Evolutionary conservation across 2,888 invertebrate species (phyloP).

Genomic region (Thera obeliscata): DNA sequence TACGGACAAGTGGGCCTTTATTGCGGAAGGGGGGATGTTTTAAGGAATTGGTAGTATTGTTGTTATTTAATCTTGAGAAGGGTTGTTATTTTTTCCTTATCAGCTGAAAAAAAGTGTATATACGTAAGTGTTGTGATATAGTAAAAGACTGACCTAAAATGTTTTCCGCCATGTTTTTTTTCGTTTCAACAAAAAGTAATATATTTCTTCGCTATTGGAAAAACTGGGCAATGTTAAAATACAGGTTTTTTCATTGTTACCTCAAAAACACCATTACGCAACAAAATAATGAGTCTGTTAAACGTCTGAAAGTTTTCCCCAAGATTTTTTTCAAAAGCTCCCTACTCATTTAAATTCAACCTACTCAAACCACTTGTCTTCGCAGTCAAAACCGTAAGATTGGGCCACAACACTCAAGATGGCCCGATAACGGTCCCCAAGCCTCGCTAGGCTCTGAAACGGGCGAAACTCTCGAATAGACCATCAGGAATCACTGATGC

Average conservation of each 20-base stretch:
- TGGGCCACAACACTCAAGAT: conserved; percentile 38
- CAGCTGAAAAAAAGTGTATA: background rate
- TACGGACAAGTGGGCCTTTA: conserved; percentile 36
- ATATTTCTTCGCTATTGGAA: background rate
- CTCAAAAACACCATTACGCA: background rate
- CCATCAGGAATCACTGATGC: conserved; percentile 80
- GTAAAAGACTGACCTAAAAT: background rate
- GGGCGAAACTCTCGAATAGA: conserved; percentile 77
- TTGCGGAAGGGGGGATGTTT: conserved; percentile 22
- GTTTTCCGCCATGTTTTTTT: background rate
- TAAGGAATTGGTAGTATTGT: conserved; percentile 39
- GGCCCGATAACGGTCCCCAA: conserved; percentile 43
- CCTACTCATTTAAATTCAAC: conserved; percentile 30
- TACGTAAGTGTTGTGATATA: too few relatives aligned
- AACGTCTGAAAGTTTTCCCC: conserved; percentile 9
- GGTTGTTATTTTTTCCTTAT: conserved; percentile 4
- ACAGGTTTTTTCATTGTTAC: background rate
- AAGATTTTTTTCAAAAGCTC: conserved; percentile 11
- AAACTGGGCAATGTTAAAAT: background rate
- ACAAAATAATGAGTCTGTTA: background rate
- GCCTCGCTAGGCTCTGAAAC: conserved; percentile 42
- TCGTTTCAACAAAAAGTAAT: background rate
- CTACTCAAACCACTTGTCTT: conserved; percentile 29
- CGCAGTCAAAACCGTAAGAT: conserved; percentile 24
- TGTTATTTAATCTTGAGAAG: conserved; percentile 39